Evolutionary conservation across 2,113 vertebrate genomes (phyloP).

Genomic region (Promerops cafer): DNA sequence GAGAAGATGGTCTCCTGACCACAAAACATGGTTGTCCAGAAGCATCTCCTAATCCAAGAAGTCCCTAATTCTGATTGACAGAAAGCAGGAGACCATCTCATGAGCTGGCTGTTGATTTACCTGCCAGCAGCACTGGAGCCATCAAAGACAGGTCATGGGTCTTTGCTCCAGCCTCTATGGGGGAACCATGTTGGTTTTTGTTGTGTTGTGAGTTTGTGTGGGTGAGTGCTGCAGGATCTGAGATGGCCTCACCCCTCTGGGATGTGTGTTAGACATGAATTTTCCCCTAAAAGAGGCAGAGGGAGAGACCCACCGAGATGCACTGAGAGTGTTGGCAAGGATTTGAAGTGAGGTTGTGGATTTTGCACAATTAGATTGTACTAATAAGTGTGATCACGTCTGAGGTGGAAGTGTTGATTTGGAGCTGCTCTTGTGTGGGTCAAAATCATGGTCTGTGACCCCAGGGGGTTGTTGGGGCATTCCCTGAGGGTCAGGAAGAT

Average conservation of each 20-base stretch:
- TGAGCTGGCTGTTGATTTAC: neutral
- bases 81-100: neutral
- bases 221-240: neutral
- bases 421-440: neutral
- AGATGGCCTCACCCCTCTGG: neutral
- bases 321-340: neutral
- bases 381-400: rapidly evolving
- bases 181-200: neutral
- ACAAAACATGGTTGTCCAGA: neutral
- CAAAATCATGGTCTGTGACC: neutral
- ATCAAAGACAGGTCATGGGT: neutral
- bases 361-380: neutral
- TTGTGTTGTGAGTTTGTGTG: neutral
- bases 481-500: neutral
- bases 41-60: neutral
- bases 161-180: neutral
- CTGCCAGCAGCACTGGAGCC: neutral
- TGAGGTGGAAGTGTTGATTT: neutral
- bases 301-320: rapidly evolving
- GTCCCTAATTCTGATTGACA: neutral
- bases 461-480: neutral
- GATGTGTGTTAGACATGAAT: neutral
- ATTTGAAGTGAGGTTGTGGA: neutral
- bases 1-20: neutral
- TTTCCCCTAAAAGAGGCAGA: neutral